Evolutionary conservation across 1,140 invertebrate species (phyloP).

Genomic region (Nebria ingens): DNA sequence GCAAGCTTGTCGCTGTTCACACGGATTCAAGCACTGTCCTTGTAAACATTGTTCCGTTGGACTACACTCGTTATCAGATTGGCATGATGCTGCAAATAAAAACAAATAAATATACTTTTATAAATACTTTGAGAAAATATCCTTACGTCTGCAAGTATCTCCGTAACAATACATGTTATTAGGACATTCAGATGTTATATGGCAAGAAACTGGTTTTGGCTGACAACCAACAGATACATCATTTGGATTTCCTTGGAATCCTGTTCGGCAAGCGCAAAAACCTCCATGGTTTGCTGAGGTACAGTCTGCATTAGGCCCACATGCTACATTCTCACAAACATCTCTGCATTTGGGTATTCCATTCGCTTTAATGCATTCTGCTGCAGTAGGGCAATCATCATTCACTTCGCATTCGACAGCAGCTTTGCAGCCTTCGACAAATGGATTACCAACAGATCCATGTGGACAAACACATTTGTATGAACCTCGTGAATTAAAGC

Average conservation of each 20-base stretch:
- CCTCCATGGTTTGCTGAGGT: slow-evolving; percentile 56
- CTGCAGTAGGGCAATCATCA: slow-evolving; percentile 64
- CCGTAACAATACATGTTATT: slow-evolving; percentile 72
- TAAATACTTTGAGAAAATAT: slow-evolving; percentile 6
- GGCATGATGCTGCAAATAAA: slow-evolving; percentile 56
- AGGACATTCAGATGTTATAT: slow-evolving; percentile 58
- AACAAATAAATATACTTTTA: slow-evolving; percentile 14
- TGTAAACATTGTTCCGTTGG: slow-evolving; percentile 66
- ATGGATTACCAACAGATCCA: slow-evolving; percentile 72
- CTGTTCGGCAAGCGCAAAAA: slow-evolving; percentile 63
- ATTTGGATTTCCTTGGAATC: slow-evolving; percentile 64
- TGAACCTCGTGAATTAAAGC: slow-evolving; percentile 69
- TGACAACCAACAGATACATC: slow-evolving; percentile 61
- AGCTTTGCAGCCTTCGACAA: slow-evolving; percentile 63
- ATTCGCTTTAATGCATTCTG: slow-evolving; percentile 47
- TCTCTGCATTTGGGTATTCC: slow-evolving; percentile 35
- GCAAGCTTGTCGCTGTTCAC: slow-evolving; percentile 61
- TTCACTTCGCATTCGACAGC: slow-evolving; percentile 67
- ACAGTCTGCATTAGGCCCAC: slow-evolving; percentile 78
- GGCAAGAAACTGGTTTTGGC: slow-evolving; percentile 62
- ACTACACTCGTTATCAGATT: slow-evolving; percentile 69
- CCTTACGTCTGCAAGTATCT: slow-evolving; percentile 66
- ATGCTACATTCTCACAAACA: slow-evolving; percentile 62
- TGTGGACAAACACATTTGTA: slow-evolving; percentile 70
- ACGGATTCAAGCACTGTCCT: slow-evolving; percentile 79